These are phyloP conservation scores for Morone saxatilis DNA, from an alignment of 2,113 vertebrate genomes.

Conservation along the genomic window DNA sequence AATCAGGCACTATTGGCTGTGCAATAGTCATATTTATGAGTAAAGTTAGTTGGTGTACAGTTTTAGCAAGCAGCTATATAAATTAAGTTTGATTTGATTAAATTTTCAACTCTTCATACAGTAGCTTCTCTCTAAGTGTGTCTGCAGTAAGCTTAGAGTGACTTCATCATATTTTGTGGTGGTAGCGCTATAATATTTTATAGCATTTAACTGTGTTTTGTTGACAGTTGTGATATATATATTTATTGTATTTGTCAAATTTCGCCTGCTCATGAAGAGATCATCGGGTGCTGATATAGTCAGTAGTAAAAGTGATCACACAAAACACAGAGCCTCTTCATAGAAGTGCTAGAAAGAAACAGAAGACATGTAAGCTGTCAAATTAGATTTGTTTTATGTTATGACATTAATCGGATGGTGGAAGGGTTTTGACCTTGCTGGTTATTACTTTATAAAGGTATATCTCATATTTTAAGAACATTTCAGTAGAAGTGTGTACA, in stretches of 20 bases:
- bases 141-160: neutral
- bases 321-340: neutral
- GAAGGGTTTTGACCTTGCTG: neutral
- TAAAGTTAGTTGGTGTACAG: neutral
- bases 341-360: neutral
- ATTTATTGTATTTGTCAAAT: neutral
- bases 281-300: neutral
- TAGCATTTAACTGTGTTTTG: neutral
- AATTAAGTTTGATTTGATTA: neutral
- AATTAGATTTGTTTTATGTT: neutral
- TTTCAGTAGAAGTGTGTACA: neutral
- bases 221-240: neutral
- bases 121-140: neutral
- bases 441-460: neutral
- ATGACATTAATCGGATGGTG: neutral
- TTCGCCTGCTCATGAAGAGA: neutral
- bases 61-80: neutral
- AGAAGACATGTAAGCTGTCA: neutral
- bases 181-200: neutral
- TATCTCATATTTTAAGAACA: neutral
- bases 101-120: neutral
- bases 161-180: neutral
- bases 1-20: neutral
- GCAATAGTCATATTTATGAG: neutral
- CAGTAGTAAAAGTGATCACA: neutral